Conservation (phyloP, 2,888 invertebrate species). For the Tyria jacobaeae region DNA sequence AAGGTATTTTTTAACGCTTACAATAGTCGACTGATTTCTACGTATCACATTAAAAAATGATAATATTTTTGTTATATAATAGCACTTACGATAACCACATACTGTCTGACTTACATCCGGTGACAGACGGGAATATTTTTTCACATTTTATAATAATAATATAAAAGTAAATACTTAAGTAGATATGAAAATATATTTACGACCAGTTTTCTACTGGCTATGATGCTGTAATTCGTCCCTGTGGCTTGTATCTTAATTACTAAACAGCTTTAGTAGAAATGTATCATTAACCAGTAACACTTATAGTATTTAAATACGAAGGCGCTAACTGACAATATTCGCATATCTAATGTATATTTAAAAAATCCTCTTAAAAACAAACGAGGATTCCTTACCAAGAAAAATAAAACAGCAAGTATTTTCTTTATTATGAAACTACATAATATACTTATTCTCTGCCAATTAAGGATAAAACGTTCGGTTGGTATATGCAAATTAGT, state of each 20-base stretch:
- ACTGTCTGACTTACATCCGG: slow-evolving; percentile 47
- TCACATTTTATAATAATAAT: not conserved
- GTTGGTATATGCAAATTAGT: not conserved
- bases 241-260: not conserved
- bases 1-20: not conserved
- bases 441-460: too few species aligned
- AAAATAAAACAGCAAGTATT: not conserved
- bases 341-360: too few species aligned
- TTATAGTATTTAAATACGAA: not conserved
- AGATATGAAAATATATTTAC: too few species aligned
- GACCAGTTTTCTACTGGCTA: too few species aligned
- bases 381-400: not conserved
- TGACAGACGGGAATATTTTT: slow-evolving; percentile 19
- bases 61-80: slow-evolving; percentile 1
- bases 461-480: not conserved
- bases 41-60: not conserved
- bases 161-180: too few species aligned
- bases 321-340: not conserved
- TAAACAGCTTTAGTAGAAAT: not conserved
- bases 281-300: not conserved
- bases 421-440: too few species aligned
- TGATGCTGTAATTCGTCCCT: too few species aligned
- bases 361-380: not conserved
- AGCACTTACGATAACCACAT: slow-evolving; percentile 1
- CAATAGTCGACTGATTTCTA: not conserved